phyloP scores from a whole-genome alignment of 1,140 invertebrate genomes.

The Chionoecetes opilio region DNA sequence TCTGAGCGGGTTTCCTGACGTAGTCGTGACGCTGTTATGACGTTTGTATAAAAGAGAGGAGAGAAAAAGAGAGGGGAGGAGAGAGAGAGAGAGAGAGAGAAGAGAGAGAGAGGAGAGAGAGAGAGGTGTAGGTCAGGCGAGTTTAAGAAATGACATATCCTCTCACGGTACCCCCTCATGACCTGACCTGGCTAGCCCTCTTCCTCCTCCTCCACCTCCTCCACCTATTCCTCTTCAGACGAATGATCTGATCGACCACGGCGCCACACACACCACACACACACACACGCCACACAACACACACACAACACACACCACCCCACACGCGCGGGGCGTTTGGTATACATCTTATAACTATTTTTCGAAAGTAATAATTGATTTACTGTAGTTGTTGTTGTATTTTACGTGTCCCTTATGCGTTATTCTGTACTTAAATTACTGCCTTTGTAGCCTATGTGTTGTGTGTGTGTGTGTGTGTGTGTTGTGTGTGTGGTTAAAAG shows the following conservation, averaged over 20 bases:
- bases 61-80: neutral
- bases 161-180: slow-evolving; percentile 1
- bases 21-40: neutral
- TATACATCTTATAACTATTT: too few relatives aligned
- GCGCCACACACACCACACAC: too few relatives aligned
- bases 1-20: neutral
- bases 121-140: neutral
- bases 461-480: too few relatives aligned
- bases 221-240: neutral
- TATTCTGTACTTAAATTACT: too few relatives aligned
- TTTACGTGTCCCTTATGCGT: too few relatives aligned
- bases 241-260: neutral
- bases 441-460: too few relatives aligned
- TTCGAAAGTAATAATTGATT: too few relatives aligned
- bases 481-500: too few relatives aligned
- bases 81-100: slow-evolving; percentile 23
- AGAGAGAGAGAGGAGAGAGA: neutral
- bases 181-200: neutral
- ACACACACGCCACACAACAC: too few relatives aligned
- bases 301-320: neutral
- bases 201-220: slow-evolving; percentile 23
- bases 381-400: too few relatives aligned
- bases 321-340: too few relatives aligned
- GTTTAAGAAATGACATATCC: neutral
- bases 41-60: neutral